These are phyloP conservation scores for Sceloporus tristichus DNA, from an alignment of 2,113 vertebrate species.

Conservation along the genomic window DNA sequence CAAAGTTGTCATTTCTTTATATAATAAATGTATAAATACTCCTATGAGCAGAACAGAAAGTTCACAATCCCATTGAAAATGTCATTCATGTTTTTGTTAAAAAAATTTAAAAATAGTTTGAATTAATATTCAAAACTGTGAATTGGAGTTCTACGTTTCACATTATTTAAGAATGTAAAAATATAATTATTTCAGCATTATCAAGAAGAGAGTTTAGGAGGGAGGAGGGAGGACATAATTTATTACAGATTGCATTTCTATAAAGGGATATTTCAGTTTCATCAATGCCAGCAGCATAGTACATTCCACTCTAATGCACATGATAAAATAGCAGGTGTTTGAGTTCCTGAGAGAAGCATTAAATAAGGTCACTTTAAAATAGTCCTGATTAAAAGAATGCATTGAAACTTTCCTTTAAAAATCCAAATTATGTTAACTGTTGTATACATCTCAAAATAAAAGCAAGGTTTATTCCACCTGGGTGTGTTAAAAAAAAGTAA, in stretches of 20 bases:
- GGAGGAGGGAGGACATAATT: background rate
- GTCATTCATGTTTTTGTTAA: slow-evolving; percentile 17
- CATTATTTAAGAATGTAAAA: background rate
- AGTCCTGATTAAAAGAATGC: slow-evolving; percentile 50
- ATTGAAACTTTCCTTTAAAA: slow-evolving; percentile 26
- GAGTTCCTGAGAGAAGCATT: slow-evolving; percentile 65
- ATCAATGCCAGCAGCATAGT: slow-evolving; percentile 52
- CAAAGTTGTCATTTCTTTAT: slow-evolving; percentile 58
- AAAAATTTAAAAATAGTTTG: too few species aligned
- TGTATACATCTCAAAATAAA: slow-evolving; percentile 58
- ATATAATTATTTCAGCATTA: background rate
- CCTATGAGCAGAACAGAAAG: slow-evolving; percentile 67
- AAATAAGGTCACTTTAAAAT: slow-evolving; percentile 64
- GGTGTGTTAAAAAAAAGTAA: slow-evolving; percentile 44
- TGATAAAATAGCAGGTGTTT: slow-evolving; percentile 67
- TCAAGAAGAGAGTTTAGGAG: background rate
- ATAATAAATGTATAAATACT: slow-evolving; percentile 70
- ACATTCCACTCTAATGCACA: slow-evolving; percentile 59
- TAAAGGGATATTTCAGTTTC: slow-evolving; percentile 66
- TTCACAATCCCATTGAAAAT: slow-evolving; percentile 59
- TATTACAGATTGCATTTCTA: slow-evolving; percentile 54
- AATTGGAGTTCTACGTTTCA: too few species aligned
- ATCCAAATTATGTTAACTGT: slow-evolving; percentile 55
- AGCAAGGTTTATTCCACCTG: slow-evolving; percentile 50
- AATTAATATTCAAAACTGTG: background rate